phyloP scores from a whole-genome alignment of 2,113 vertebrate genomes.

The Eublepharis macularius region DNA sequence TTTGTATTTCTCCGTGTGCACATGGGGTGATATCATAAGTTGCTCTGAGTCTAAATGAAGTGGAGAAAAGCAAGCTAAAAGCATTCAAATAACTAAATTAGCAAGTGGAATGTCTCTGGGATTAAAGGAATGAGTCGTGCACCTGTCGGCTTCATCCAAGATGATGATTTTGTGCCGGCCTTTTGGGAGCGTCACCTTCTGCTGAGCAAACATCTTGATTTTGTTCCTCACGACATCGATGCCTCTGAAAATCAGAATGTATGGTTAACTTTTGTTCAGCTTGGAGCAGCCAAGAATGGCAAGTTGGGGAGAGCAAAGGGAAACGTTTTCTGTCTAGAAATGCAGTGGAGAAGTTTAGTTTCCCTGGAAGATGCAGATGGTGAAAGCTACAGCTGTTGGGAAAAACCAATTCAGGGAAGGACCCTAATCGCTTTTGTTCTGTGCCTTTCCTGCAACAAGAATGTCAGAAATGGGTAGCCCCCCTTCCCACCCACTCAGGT shows the following conservation, averaged over 20 bases:
- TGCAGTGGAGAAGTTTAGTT: not conserved
- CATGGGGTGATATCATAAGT: no score
- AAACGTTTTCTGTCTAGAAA: no score
- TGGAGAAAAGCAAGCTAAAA: no score
- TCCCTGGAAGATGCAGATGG: not conserved
- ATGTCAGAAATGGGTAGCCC: not conserved
- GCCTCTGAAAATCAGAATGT: constrained; percentile 77
- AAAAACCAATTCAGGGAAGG: not conserved
- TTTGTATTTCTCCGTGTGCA: no score
- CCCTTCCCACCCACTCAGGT: not conserved
- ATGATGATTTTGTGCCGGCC: constrained; percentile 97
- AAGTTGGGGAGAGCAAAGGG: not conserved
- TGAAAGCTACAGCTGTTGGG: not conserved
- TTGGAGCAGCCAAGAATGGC: not conserved
- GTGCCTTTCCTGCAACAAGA: no score
- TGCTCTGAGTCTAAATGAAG: no score
- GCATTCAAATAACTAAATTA: no score
- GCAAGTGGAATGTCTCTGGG: not conserved
- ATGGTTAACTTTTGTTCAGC: not conserved
- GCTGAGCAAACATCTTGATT: constrained; percentile 99
- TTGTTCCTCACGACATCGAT: constrained; percentile 98
- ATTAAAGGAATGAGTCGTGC: not conserved
- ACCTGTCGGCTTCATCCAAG: constrained; percentile 98
- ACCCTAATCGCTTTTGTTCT: no score
- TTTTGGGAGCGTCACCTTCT: constrained; percentile 95